Conservation (phyloP, 2,888 invertebrate species). For the Pecten maximus region DNA sequence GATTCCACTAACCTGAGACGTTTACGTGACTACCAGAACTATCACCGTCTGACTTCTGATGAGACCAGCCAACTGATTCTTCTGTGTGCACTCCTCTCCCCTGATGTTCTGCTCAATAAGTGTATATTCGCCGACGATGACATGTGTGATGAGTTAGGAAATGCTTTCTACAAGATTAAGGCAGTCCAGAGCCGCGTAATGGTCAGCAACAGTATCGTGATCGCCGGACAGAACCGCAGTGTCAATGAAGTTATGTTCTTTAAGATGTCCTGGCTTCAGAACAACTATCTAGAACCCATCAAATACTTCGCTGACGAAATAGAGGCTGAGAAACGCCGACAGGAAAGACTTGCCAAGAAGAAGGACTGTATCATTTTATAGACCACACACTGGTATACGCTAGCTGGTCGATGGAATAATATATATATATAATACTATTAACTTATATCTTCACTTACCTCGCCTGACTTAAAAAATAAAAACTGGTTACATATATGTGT, state of each 20-base stretch:
- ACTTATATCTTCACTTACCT: too few species aligned
- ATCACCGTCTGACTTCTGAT: slow-evolving; percentile 6
- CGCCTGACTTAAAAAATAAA: too few species aligned
- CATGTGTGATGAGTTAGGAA: slow-evolving; percentile 50
- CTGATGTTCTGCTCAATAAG: slow-evolving; percentile 47
- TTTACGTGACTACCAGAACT: slow-evolving; percentile 46
- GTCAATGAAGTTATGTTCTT: slow-evolving; percentile 57
- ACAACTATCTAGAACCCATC: slow-evolving; percentile 56
- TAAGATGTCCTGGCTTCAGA: slow-evolving; percentile 52
- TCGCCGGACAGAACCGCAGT: slow-evolving; percentile 47
- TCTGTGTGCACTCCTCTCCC: slow-evolving; percentile 43
- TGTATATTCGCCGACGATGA: slow-evolving; percentile 54
- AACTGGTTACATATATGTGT: too few species aligned
- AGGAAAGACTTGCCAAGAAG: neutral
- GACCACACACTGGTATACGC: neutral
- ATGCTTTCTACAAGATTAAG: slow-evolving; percentile 54
- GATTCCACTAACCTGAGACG: slow-evolving; percentile 36
- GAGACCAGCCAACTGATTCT: slow-evolving; percentile 45
- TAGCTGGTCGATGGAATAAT: too few species aligned
- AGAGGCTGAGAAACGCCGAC: slow-evolving; percentile 9
- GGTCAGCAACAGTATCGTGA: slow-evolving; percentile 48
- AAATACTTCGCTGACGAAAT: slow-evolving; percentile 35
- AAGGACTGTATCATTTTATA: neutral
- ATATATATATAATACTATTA: too few species aligned
- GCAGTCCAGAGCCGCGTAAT: slow-evolving; percentile 49